A percentile compares a stretch with the other conserved stretches of the same genome.
Conservation (phyloP, 2,888 invertebrate species). For the Polydrusus cervinus region DNA sequence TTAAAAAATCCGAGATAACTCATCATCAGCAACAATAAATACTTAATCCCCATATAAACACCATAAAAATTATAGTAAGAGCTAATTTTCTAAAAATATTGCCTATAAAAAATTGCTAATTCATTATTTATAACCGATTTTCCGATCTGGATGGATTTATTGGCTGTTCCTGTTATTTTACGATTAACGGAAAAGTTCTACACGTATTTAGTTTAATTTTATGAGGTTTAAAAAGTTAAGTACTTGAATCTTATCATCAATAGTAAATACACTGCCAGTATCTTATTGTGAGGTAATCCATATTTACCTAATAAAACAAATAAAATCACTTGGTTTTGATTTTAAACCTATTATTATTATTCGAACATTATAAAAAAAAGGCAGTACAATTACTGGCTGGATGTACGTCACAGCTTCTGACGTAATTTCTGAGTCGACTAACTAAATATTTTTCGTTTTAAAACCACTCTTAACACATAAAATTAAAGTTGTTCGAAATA, state of each 20-base stretch:
- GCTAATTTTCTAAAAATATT: conserved; percentile 7
- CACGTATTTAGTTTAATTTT: too few relatives aligned
- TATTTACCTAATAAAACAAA: conserved; percentile 6
- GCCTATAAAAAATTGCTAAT: conserved; percentile 10
- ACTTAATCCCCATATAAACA: conserved; percentile 6
- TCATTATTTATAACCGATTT: conserved; percentile 6
- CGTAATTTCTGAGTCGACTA: too few relatives aligned
- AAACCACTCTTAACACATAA: too few relatives aligned
- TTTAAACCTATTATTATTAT: neutral
- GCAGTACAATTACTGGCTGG: too few relatives aligned
- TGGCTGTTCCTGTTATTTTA: neutral
- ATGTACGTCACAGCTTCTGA: too few relatives aligned
- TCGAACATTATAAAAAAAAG: too few relatives aligned
- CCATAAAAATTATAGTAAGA: conserved; percentile 1
- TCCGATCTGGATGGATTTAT: conserved; percentile 4
- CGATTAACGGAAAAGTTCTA: neutral
- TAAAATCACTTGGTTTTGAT: neutral
- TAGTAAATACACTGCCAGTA: neutral
- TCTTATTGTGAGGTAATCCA: neutral
- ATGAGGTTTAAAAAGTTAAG: conserved; percentile 5
- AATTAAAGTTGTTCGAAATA: too few relatives aligned
- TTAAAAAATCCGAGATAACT: too few relatives aligned
- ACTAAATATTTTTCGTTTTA: too few relatives aligned
- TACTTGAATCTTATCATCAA: conserved; percentile 13
- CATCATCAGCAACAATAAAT: neutral